Base-by-base conservation (phyloP, 2,888 invertebrate species). In the Stenolophus ochropezus region DNA sequence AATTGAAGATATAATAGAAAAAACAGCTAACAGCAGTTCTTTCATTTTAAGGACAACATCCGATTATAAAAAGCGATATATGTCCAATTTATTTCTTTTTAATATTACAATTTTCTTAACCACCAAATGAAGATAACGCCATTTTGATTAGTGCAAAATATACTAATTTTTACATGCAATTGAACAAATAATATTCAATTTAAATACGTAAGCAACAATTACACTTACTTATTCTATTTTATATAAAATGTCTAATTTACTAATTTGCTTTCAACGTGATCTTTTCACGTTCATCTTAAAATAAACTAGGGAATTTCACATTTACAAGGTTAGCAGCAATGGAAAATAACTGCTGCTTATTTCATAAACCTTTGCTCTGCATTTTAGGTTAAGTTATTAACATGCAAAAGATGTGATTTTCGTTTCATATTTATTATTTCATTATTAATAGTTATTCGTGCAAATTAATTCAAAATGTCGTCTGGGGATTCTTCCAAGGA, bases 401-500 rank as follows among this genome's bases (percentile, higher is more conserved):
- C n/a, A n/a, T n/a, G n/a, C n/a, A n/a, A n/a, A n/a, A n/a, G n/a
- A n/a, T n/a, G n/a, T n/a, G n/a, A n/a, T n/a, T n/a, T n/a, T n/a
- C n/a, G n/a, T n/a, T n/a, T n/a, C n/a, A n/a, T n/a, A n/a, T n/a
- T n/a, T n/a, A n/a, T n/a, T n/a, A n/a, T n/a, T n/a, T n/a, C n/a
- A 8, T 1, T 42, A 42, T 11, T 42, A 8, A 33, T 33, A 2
- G 4, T 33, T 42, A 2, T 42, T 42, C 33, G 6, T 42, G 4
- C 11, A 42, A 42, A 42, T 42, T 42, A 11, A 2, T 42, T 4
- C 20, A 88, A 83, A 76, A 94, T 94, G 94, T 93, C 94, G 49
- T 94, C 94, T 85, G 90, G 92, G 1, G 65, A 69, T 33, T 91
- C 91, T 83, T 86, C 88, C 18, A 92, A 91, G 82, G 95, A 95